Evolutionary conservation across 37 sponge, comb jelly and placozoan species (phyloP), one percentile per base, ranked within the genome.

Genomic region (Axinella damicornis): DNA sequence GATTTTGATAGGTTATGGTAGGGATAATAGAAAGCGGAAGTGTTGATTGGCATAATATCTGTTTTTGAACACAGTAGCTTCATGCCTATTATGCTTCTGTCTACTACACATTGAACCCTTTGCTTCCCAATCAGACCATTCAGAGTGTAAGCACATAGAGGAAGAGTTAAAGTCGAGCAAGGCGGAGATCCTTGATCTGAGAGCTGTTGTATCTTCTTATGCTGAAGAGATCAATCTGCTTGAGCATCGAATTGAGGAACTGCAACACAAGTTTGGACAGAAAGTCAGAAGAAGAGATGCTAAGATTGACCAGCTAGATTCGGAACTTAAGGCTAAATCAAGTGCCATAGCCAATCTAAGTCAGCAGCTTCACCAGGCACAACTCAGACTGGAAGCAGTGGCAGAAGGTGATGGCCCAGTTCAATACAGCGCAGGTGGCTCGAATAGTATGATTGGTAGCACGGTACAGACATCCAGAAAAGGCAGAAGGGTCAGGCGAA

Each of bases 281-380:
- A 77, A 85, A 20, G 12, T 85, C 25, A 21, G 9, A 16, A 53
- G 28, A 57, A 80, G 68, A 70, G 86, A 88, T 28, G 81, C 40
- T 0, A 33, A 27, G 15, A 52, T 89, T 18, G 21, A 38, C 2
- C 24, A 25, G 18, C 74, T 81, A 20, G 27, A 77, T 18, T 21
- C 12, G 40, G 87, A 93, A 30, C 52, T 93, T 28, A 90, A 93
- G n/a, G 33, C 17, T 5, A 84, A 85, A 41, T 38, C 90, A 0
- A 80, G 25, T 34, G 21, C 85, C 19, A 81, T 89, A 20, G 86
- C 87, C 56, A 22, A 54, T 20, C 78, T 93, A 13, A 81, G 81
- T 5, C 69, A 76, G 72, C 73, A 93, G 57, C 82, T 89, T 30
- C 84, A 85, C 55, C 78, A 81, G n/a, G n/a, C 71, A 37, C 69